Evolutionary conservation across 2,888 invertebrate genomes (phyloP).

Genomic region (Ectobius pallidus): DNA sequence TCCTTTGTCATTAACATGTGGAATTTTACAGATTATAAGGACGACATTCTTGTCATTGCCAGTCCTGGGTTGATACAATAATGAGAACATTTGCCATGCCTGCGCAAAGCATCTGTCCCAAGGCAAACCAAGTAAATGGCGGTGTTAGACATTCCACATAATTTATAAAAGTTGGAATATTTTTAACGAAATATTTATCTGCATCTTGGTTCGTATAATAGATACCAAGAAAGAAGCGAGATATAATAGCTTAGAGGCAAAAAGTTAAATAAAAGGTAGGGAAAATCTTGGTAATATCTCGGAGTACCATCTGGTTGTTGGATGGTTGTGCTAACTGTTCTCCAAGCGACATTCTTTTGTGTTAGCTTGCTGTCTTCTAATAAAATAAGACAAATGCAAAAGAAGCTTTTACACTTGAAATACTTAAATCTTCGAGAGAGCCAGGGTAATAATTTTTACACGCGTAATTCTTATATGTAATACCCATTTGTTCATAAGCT

Average conservation of each 20-base stretch:
- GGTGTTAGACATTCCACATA: background rate
- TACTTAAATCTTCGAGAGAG: background rate
- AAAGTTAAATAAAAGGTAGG: background rate
- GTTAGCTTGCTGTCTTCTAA: no score
- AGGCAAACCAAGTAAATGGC: background rate
- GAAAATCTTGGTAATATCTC: constrained; percentile 8
- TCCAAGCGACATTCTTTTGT: constrained; percentile 15
- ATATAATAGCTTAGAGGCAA: background rate
- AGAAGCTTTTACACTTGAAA: background rate
- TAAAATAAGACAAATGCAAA: constrained; percentile 1
- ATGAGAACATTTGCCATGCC: background rate
- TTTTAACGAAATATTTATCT: background rate
- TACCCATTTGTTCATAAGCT: no score
- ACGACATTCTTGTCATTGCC: background rate
- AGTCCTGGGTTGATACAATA: background rate
- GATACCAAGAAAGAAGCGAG: background rate
- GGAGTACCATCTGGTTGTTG: constrained; percentile 1
- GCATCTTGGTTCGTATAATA: background rate
- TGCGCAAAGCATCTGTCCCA: background rate
- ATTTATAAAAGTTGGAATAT: background rate
- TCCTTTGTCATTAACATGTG: background rate
- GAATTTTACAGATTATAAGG: background rate
- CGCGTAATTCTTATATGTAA: constrained; percentile 23
- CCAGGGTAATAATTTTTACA: constrained; percentile 26
- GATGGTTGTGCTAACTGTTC: background rate